phyloP scores from a whole-genome alignment of 2,888 invertebrate species.

The Kuschelorhynchus macadamiae region DNA sequence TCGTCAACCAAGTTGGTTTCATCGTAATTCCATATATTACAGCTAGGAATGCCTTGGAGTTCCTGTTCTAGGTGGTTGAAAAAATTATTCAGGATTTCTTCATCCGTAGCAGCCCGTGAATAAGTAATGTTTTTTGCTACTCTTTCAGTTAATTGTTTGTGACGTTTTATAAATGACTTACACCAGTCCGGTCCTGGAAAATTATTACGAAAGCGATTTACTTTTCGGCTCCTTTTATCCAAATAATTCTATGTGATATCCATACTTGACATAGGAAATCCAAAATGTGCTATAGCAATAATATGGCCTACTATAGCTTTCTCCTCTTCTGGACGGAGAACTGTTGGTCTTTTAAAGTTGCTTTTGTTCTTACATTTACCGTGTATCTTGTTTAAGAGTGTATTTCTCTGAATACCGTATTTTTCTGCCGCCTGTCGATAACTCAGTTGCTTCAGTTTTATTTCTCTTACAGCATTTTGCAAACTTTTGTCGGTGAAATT shows the following conservation, averaged over 20 bases:
- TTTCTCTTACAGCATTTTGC: too few species aligned
- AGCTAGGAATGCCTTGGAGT: conserved; percentile 1
- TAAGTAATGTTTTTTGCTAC: conserved; percentile 10
- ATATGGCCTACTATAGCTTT: conserved; percentile 8
- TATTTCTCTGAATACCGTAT: conserved; percentile 6
- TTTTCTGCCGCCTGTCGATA: too few species aligned
- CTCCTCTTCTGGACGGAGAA: conserved; percentile 1
- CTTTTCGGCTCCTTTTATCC: conserved; percentile 2
- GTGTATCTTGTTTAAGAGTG: too few species aligned
- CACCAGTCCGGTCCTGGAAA: conserved; percentile 11
- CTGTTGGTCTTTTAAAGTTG: too few species aligned
- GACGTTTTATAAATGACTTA: conserved; percentile 14
- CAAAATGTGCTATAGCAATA: conserved; percentile 6
- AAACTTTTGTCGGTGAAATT: conserved; percentile 3
- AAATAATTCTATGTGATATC: conserved; percentile 8
- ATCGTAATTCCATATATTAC: conserved; percentile 2
- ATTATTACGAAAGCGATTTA: conserved; percentile 13
- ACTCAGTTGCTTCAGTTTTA: too few species aligned
- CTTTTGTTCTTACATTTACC: too few species aligned
- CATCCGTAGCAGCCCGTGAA: conserved; percentile 10
- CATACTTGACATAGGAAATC: conserved; percentile 7
- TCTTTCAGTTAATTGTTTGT: conserved; percentile 3
- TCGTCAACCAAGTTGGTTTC: conserved; percentile 14
- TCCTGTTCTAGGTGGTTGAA: conserved; percentile 11
- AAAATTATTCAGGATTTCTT: conserved; percentile 16